phyloP scores from a whole-genome alignment of 2,113 vertebrate genomes.

The Sisor rabdophorus region DNA sequence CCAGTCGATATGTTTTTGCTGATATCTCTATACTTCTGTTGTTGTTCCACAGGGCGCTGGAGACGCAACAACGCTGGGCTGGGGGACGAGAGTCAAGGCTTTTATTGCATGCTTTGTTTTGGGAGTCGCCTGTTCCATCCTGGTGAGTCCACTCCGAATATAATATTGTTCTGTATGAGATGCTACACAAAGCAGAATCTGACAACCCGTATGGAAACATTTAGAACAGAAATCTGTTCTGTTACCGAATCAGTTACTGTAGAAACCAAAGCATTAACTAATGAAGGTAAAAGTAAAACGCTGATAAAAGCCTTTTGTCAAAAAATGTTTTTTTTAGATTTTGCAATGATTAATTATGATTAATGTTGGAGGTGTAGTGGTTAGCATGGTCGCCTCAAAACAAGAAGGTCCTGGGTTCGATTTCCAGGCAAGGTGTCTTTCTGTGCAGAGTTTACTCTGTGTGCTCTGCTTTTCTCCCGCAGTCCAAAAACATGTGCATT shows the following conservation, averaged over 20 bases:
- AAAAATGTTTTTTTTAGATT: not conserved
- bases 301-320: not conserved
- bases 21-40: not conserved
- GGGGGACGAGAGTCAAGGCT: slow-evolving; percentile 68
- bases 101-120: slow-evolving; percentile 64
- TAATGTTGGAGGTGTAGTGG: no score
- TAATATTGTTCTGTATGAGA: not conserved
- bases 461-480: no score
- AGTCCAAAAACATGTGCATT: no score
- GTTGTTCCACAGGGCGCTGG: slow-evolving; percentile 58
- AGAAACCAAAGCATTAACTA: not conserved
- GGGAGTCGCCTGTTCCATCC: slow-evolving; percentile 60
- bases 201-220: not conserved
- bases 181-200: not conserved
- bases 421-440: no score
- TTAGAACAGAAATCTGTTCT: not conserved
- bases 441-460: no score
- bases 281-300: not conserved
- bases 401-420: no score
- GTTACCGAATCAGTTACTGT: not conserved
- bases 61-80: slow-evolving; percentile 63
- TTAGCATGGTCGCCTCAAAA: no score
- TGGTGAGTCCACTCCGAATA: slow-evolving; percentile 59
- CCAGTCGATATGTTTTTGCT: not conserved
- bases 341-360: no score